A percentile compares a stretch with the other conserved stretches of the same genome.
Evolutionary conservation across 2,113 vertebrate species (phyloP).

Genomic region (Tachysurus fulvidraco): DNA sequence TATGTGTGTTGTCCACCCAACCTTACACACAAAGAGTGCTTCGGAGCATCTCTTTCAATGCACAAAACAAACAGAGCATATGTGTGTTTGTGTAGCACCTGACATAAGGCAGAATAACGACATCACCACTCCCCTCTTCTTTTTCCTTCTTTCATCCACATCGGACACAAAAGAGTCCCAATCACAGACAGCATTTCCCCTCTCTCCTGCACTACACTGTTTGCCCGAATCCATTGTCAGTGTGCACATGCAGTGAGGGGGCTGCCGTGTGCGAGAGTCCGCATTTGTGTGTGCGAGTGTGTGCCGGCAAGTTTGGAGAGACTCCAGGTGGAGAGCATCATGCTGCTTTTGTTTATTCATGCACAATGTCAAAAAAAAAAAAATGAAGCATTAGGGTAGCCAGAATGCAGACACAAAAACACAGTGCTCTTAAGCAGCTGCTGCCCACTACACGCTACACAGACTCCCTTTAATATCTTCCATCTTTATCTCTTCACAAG

Average conservation of each 20-base stretch:
- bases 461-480: conserved; percentile 43
- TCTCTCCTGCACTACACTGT: conserved; percentile 51
- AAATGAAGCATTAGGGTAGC: conserved; percentile 36
- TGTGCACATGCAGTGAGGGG: conserved; percentile 26
- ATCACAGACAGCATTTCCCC: conserved; percentile 63
- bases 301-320: conserved; percentile 38
- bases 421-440: conserved; percentile 32
- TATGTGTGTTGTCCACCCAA: conserved; percentile 28
- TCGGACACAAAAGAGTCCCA: conserved; percentile 62
- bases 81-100: conserved; percentile 60
- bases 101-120: conserved; percentile 67
- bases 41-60: conserved; percentile 59
- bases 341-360: conserved; percentile 57
- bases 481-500: conserved; percentile 30
- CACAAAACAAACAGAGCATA: conserved; percentile 64
- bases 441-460: conserved; percentile 34
- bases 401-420: conserved; percentile 29
- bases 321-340: conserved; percentile 55
- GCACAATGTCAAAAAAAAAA: conserved; percentile 47
- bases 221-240: conserved; percentile 59
- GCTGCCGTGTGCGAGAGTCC: conserved; percentile 14
- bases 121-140: conserved; percentile 56
- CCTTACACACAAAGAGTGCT: conserved; percentile 49
- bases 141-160: conserved; percentile 59
- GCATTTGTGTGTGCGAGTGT: conserved; percentile 14